phyloP scores from a whole-genome alignment of 2,888 invertebrate species.

The Lomographa bimaculata region DNA sequence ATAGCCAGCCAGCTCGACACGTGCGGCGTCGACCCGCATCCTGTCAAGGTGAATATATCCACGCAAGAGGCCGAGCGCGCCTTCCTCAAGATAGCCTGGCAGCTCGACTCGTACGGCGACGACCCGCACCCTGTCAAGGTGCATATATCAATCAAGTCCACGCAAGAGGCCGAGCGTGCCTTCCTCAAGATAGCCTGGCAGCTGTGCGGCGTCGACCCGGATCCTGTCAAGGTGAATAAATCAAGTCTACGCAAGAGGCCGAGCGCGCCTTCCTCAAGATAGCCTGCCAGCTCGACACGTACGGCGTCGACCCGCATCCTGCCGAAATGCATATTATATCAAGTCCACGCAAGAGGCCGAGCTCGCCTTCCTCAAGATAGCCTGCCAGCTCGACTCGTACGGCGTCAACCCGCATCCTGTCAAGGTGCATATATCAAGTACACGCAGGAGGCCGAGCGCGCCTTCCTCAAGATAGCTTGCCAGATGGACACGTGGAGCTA shows the following conservation, averaged over 20 bases:
- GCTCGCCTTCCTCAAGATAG: too few relatives aligned
- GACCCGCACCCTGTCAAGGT: constrained; percentile 99
- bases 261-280: constrained; percentile 96
- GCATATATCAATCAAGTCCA: constrained; percentile 14
- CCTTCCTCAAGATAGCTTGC: too few relatives aligned
- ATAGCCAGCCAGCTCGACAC: too few relatives aligned
- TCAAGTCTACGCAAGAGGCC: constrained; percentile 92
- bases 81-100: constrained; percentile 95
- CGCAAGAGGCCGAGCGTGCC: too few relatives aligned
- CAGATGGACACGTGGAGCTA: too few relatives aligned
- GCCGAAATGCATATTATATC: constrained; percentile 93
- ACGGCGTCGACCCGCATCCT: constrained; percentile 98
- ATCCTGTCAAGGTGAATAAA: too few relatives aligned
- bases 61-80: constrained; percentile 94
- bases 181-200: neutral
- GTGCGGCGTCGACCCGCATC: too few relatives aligned
- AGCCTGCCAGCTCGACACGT: constrained; percentile 96
- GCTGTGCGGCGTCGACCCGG: too few relatives aligned
- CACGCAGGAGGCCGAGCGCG: too few relatives aligned
- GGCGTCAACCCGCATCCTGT: too few relatives aligned
- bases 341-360: neutral
- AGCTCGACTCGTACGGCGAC: constrained; percentile 97
- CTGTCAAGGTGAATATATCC: neutral
- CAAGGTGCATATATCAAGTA: neutral
- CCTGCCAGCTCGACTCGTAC: too few relatives aligned